Conservation (phyloP, 2,888 invertebrate genomes). For the Parthenolecanium corni region DNA sequence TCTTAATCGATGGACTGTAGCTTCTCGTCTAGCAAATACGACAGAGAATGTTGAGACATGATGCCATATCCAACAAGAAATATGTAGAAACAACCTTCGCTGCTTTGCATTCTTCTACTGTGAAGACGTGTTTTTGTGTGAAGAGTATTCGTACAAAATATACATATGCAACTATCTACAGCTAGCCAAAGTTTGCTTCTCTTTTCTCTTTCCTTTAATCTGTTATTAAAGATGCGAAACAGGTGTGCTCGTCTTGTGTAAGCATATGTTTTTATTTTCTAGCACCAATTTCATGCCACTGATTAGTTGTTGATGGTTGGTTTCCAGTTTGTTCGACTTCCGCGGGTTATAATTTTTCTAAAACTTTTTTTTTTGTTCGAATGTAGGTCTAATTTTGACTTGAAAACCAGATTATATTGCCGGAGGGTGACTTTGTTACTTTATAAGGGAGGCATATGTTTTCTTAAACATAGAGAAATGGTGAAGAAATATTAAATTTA, state of each 20-base stretch:
- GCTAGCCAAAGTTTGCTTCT: neutral
- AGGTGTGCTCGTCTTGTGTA: constrained; percentile 9
- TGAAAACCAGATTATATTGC: too few species aligned
- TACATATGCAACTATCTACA: neutral
- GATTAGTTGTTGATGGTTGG: too few species aligned
- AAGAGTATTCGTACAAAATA: too few species aligned
- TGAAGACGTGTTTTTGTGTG: neutral
- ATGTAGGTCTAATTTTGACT: too few species aligned
- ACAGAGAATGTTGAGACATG: constrained; percentile 19
- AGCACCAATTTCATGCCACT: too few species aligned
- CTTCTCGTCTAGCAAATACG: constrained; percentile 12
- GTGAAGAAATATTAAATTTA: too few species aligned
- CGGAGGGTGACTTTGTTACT: too few species aligned
- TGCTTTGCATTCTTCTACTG: constrained; percentile 12
- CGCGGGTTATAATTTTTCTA: too few species aligned
- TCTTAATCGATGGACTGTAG: constrained; percentile 17
- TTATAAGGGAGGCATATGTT: too few species aligned
- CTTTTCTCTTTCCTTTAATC: neutral
- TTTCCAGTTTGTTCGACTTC: too few species aligned
- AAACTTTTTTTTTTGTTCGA: too few species aligned
- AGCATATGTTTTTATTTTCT: constrained; percentile 2
- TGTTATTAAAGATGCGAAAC: constrained; percentile 18
- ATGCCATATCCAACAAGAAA: constrained; percentile 10
- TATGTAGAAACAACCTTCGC: constrained; percentile 11
- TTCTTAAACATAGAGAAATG: too few species aligned